These are phyloP conservation scores for Ophonus ardosiacus DNA, from an alignment of 2,888 invertebrate species.

Conservation along the genomic window DNA sequence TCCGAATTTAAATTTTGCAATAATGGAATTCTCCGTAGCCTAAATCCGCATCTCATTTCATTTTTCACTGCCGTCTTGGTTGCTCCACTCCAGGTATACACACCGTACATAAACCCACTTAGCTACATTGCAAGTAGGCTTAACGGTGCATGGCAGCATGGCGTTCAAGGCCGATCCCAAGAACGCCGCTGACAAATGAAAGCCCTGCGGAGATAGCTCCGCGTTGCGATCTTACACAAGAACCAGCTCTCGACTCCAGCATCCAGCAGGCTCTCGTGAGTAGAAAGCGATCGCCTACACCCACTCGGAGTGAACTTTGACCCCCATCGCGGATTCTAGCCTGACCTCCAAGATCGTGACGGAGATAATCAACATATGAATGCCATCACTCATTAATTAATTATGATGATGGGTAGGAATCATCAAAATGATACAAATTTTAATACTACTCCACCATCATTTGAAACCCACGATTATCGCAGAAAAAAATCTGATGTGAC, in stretches of 20 bases:
- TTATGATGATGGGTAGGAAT: background rate
- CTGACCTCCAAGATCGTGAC: constrained; percentile 8
- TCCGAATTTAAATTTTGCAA: no score
- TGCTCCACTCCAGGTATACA: background rate
- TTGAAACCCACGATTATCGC: no score
- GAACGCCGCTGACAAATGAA: constrained; percentile 51
- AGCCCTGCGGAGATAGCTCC: constrained; percentile 32
- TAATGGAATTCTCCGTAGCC: no score
- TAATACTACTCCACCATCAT: no score
- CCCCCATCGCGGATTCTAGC: constrained; percentile 17
- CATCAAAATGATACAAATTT: no score
- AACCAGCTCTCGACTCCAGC: constrained; percentile 1
- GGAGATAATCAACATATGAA: constrained; percentile 2
- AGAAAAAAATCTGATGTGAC: no score
- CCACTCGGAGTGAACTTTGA: constrained; percentile 42
- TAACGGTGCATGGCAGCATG: constrained; percentile 51
- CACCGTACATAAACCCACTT: constrained; percentile 32
- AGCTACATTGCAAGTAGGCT: constrained; percentile 47
- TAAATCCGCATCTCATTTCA: no score
- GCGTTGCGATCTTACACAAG: constrained; percentile 17
- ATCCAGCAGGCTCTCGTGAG: background rate
- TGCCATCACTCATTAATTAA: constrained; percentile 14
- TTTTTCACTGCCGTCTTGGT: no score
- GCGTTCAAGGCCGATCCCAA: constrained; percentile 60
- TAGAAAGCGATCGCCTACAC: constrained; percentile 54